Conservation (phyloP, 2,888 invertebrate species). For the Perizoma affinitatum region DNA sequence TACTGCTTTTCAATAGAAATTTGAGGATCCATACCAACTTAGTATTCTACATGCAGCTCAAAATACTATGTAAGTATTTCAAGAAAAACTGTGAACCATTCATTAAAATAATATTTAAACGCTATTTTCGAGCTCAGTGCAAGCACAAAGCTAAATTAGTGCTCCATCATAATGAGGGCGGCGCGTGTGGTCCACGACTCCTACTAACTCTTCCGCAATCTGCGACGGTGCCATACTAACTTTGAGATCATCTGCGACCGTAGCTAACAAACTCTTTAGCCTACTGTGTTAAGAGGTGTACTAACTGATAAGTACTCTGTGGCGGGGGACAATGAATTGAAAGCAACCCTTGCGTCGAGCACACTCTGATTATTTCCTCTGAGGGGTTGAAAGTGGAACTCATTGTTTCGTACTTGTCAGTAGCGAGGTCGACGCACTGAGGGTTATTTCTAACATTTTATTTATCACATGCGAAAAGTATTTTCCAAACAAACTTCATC, state of each 20-base stretch:
- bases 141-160: conserved; percentile 60
- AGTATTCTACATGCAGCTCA: too few species aligned
- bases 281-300: conserved; percentile 22
- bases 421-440: conserved; percentile 56
- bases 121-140: conserved; percentile 8
- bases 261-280: conserved; percentile 3
- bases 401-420: conserved; percentile 60
- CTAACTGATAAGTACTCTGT: conserved; percentile 13
- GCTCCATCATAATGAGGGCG: conserved; percentile 54
- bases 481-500: background rate
- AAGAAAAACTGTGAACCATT: background rate
- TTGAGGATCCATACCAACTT: too few species aligned
- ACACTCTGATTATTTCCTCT: conserved; percentile 69
- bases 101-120: conserved; percentile 3
- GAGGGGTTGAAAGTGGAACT: conserved; percentile 56
- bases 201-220: conserved; percentile 11
- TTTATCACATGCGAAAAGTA: background rate
- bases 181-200: conserved; percentile 49
- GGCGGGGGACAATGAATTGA: conserved; percentile 53
- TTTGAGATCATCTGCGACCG: background rate
- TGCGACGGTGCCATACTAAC: conserved; percentile 9
- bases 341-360: conserved; percentile 54
- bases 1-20: background rate
- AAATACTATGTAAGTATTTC: too few species aligned
- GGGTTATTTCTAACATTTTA: conserved; percentile 27